A percentile compares a stretch with the other conserved stretches of the same genome.
Conservation (phyloP, 23 tunicate genomes). For the Halocynthia aurantium region DNA sequence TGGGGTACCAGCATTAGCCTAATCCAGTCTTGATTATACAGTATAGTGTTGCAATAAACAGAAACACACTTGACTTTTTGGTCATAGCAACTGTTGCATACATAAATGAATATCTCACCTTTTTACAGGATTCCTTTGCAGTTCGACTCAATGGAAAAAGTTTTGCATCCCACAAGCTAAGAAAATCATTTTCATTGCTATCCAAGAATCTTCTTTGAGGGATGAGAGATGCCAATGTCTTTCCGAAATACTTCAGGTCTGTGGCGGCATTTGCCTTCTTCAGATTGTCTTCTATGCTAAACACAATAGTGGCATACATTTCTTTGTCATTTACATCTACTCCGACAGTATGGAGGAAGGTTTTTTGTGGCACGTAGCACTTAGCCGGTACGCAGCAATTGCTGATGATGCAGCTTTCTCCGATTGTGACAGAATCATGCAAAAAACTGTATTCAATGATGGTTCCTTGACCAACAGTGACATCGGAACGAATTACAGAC, state of each 20-base stretch:
- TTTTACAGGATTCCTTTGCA: constrained; percentile 42
- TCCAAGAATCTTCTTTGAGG: constrained; percentile 19
- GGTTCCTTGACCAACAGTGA: constrained; percentile 59
- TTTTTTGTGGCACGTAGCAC: constrained; percentile 18
- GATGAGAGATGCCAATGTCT: constrained; percentile 16
- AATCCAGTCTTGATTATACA: too few relatives aligned
- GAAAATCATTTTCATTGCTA: neutral
- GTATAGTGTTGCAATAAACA: too few relatives aligned
- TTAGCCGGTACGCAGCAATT: constrained; percentile 36
- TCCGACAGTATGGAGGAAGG: constrained; percentile 62
- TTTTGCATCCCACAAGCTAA: constrained; percentile 60
- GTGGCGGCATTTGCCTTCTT: constrained; percentile 12
- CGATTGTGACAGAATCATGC: constrained; percentile 34
- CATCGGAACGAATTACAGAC: constrained; percentile 34
- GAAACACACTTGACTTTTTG: too few relatives aligned
- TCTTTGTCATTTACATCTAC: neutral
- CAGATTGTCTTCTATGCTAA: constrained; percentile 45
- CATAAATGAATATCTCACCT: too few relatives aligned
- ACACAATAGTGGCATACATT: constrained; percentile 51
- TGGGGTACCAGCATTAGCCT: too few relatives aligned
- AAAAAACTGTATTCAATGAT: constrained; percentile 51
- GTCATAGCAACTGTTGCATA: too few relatives aligned
- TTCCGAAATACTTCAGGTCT: constrained; percentile 26
- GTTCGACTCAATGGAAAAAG: constrained; percentile 31
- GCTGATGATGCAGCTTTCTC: constrained; percentile 53